phyloP scores from a whole-genome alignment of 2,888 invertebrate species.

The Spodoptera picta region DNA sequence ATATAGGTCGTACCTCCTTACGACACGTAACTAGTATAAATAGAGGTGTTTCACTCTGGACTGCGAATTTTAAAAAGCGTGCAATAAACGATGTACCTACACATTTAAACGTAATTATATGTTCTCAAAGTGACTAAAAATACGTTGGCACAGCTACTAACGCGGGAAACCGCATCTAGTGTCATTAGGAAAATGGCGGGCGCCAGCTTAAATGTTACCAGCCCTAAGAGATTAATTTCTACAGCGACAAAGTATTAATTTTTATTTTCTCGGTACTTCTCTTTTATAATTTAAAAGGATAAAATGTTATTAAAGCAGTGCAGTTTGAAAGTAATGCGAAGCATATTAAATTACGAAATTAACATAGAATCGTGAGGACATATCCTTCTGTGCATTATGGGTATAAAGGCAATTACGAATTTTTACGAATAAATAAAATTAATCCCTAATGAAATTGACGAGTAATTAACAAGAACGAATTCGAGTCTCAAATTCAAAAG shows the following conservation, averaged over 20 bases:
- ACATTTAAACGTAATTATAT: slow-evolving; percentile 41
- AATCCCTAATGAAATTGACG: slow-evolving; percentile 4
- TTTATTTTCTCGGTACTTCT: slow-evolving; percentile 60
- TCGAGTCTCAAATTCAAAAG: slow-evolving; percentile 6
- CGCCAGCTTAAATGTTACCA: slow-evolving; percentile 74
- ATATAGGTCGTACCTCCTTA: no score
- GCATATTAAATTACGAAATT: slow-evolving; percentile 16
- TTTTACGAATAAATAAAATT: no score
- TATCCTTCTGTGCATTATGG: no score
- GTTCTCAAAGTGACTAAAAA: slow-evolving; percentile 49
- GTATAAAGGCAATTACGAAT: no score
- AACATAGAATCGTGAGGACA: background rate
- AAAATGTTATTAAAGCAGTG: slow-evolving; percentile 45
- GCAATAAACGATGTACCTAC: slow-evolving; percentile 25
- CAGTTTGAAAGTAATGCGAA: slow-evolving; percentile 21
- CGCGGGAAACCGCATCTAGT: slow-evolving; percentile 63
- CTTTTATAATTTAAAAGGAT: slow-evolving; percentile 45
- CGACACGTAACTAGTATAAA: background rate
- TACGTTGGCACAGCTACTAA: slow-evolving; percentile 55
- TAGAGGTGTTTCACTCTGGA: no score
- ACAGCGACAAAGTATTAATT: slow-evolving; percentile 60
- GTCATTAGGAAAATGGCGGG: slow-evolving; percentile 78
- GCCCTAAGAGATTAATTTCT: slow-evolving; percentile 63
- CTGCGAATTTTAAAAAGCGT: background rate
- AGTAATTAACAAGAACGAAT: slow-evolving; percentile 26